These are phyloP conservation scores for Pseudococcus viburni DNA, from an alignment of 2,888 invertebrate species.

Conservation along the genomic window DNA sequence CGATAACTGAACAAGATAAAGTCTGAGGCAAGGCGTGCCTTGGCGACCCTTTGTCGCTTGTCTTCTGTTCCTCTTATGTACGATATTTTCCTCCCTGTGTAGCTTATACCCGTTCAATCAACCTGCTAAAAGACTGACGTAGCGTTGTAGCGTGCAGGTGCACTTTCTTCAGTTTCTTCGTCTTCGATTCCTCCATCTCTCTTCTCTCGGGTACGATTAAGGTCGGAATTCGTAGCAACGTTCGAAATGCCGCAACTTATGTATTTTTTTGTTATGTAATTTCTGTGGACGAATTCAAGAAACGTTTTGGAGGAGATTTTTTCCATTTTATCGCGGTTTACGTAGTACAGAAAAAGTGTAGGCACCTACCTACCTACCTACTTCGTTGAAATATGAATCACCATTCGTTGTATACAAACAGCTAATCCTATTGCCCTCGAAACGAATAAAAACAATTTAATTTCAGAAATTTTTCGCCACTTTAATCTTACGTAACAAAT, in stretches of 20 bases:
- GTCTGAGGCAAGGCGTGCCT: slow-evolving; percentile 43
- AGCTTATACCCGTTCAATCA: neutral
- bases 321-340: too few species aligned
- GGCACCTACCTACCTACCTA: too few species aligned
- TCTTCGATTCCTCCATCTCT: neutral
- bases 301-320: too few species aligned
- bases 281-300: neutral
- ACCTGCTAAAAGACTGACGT: slow-evolving; percentile 30
- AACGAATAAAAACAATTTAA: too few species aligned
- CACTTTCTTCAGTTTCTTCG: slow-evolving; percentile 42
- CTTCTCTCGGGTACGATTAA: neutral
- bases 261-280: neutral
- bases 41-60: slow-evolving; percentile 60
- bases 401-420: too few species aligned
- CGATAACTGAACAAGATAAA: slow-evolving; percentile 50
- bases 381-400: too few species aligned
- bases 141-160: slow-evolving; percentile 54
- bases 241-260: neutral
- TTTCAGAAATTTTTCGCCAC: too few species aligned
- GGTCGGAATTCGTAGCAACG: neutral
- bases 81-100: slow-evolving; percentile 25
- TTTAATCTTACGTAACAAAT: too few species aligned
- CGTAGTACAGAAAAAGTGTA: too few species aligned
- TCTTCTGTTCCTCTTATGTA: slow-evolving; percentile 27
- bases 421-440: too few species aligned